A percentile compares a stretch with the other conserved stretches of the same genome.
Conservation (phyloP, 2,888 invertebrate genomes). For the Biston stratarius region DNA sequence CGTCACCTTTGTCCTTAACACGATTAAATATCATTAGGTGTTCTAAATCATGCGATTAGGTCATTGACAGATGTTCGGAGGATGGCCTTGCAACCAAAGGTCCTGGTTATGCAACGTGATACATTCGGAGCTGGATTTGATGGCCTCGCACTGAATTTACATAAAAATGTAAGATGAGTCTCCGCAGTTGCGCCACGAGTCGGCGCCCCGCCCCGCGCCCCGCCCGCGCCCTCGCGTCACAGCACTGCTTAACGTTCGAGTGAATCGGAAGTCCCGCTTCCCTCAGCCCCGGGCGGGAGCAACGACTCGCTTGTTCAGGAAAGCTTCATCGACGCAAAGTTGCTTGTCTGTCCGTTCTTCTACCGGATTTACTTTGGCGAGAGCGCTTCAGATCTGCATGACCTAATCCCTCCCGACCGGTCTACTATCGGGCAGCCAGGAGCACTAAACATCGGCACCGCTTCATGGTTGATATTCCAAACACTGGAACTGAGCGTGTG, state of each 20-base stretch:
- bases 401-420: no score
- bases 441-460: no score
- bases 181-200: slow-evolving; percentile 31
- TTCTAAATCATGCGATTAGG: slow-evolving; percentile 29
- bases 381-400: no score
- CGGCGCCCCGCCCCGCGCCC: background rate
- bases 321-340: no score
- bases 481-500: no score
- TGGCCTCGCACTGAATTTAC: slow-evolving; percentile 44
- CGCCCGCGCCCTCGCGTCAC: slow-evolving; percentile 23
- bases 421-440: no score
- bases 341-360: no score
- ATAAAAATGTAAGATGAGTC: slow-evolving; percentile 43
- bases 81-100: slow-evolving; percentile 37
- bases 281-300: no score
- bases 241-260: background rate
- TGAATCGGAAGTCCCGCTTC: no score
- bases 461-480: no score
- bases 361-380: no score
- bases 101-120: slow-evolving; percentile 40
- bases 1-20: slow-evolving; percentile 16
- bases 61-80: slow-evolving; percentile 37
- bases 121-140: slow-evolving; percentile 33
- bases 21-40: slow-evolving; percentile 7
- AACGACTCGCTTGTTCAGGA: no score